Base-by-base conservation (phyloP, 2,113 vertebrate genomes). In the human region DNA sequence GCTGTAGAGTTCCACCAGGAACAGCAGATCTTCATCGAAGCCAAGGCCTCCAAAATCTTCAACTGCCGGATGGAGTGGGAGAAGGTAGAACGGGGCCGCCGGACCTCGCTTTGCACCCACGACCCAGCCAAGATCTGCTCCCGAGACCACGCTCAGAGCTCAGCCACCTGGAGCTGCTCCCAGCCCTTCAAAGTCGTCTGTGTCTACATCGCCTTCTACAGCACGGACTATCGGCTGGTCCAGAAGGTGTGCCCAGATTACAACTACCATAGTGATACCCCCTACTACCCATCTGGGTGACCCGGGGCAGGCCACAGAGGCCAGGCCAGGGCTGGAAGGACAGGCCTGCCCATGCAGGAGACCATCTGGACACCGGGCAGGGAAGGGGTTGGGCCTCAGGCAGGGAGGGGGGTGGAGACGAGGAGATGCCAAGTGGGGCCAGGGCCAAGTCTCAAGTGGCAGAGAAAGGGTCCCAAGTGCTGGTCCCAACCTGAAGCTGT, bases 191-290 rank as follows among this genome's bases (percentile, higher is more conserved):
- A 99, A 87, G 99, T 99, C 82, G 99, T 99, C 97, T 99, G 99
- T 23, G 99, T 99, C 97, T 99, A 99, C 98, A 99, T 99, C 94
- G 99, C 99, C 97, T 99, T 99, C 99, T 99, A 99, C 98, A 99
- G 99, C 98, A 99, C 99, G 25, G 99, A 99, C 99, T 99, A 99
- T 87, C 98, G 99, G 97, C 99, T 99, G 98, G 99, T 99, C 98
- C 99, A 99, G 98, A 99, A 99, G 97, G 99, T 99, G 81, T 99
- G 99, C 96, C 99, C 99, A 8, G 99, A 99, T 98, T 99, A 99
- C 98, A 99, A 99, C 98, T 99, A 99, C 94, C 99, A 99, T 98
- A 99, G 99, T 12, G 99, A 99, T 78, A 99, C 99, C 76, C 99
- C 99, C 98, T 99, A 99, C 98, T 99, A 99, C 97, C 99, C 99